These are phyloP conservation scores for Argyresthia albistria DNA, from an alignment of 2,888 invertebrate genomes.

Conservation along the genomic window DNA sequence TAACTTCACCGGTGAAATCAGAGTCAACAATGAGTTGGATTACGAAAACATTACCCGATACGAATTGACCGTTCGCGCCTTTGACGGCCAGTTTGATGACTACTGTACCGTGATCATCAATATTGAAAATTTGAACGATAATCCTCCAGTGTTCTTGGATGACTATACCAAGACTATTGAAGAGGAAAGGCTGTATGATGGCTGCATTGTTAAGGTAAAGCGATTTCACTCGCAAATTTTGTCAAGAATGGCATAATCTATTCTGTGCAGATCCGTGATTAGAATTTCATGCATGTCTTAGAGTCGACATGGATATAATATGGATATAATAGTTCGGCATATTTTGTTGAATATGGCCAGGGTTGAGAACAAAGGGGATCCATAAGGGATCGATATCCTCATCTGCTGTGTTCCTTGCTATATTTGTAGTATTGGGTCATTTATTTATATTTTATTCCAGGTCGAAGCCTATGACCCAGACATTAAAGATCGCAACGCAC, in stretches of 20 bases:
- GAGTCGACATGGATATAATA: too few species aligned
- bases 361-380: too few species aligned
- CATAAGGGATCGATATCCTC: too few species aligned
- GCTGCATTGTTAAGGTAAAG: slow-evolving; percentile 78
- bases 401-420: too few species aligned
- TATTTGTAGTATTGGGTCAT: too few species aligned
- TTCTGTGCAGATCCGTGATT: too few species aligned
- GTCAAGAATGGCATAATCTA: too few species aligned
- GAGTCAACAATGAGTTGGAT: slow-evolving; percentile 83
- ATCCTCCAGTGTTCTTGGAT: slow-evolving; percentile 87
- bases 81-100: slow-evolving; percentile 88
- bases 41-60: slow-evolving; percentile 91
- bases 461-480: slow-evolving; percentile 90
- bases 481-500: slow-evolving; percentile 80
- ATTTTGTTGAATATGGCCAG: too few species aligned
- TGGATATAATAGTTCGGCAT: too few species aligned
- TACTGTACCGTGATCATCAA: slow-evolving; percentile 87
- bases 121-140: slow-evolving; percentile 93
- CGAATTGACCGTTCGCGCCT: slow-evolving; percentile 85
- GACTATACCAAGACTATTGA: slow-evolving; percentile 81
- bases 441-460: slow-evolving; percentile 18
- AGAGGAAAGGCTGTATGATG: slow-evolving; percentile 80
- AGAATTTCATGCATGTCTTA: too few species aligned
- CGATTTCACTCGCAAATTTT: neutral
- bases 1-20: slow-evolving; percentile 87